A percentile compares a stretch with the other conserved stretches of the same genome.
Evolutionary conservation across 2,888 invertebrate genomes (phyloP).

Genomic region (Metacarcinus magister): DNA sequence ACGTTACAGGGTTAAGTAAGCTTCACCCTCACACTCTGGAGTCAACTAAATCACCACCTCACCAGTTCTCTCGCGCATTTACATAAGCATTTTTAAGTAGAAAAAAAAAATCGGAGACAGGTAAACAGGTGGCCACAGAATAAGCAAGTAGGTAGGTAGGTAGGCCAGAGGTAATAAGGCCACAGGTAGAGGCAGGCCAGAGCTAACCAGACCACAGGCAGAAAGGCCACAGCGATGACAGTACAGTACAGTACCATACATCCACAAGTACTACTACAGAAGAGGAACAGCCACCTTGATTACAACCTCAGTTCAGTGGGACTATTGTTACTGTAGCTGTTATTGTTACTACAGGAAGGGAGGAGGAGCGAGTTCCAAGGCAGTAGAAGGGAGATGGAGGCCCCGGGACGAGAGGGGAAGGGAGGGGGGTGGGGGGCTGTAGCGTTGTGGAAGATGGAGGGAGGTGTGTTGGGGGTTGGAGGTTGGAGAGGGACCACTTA

Average conservation of each 20-base stretch:
- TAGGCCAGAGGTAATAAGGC: slow-evolving; percentile 33
- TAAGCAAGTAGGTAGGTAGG: neutral
- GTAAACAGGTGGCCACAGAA: neutral
- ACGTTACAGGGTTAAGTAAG: neutral
- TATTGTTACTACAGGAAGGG: slow-evolving; percentile 35
- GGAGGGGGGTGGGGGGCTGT: neutral
- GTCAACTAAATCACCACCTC: neutral
- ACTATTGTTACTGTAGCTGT: slow-evolving; percentile 17
- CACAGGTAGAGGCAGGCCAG: slow-evolving; percentile 35
- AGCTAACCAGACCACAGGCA: slow-evolving; percentile 33
- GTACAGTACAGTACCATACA: neutral
- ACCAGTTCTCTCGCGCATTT: neutral
- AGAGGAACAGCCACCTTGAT: neutral
- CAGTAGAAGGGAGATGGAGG: slow-evolving; percentile 20
- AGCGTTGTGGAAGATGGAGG: slow-evolving; percentile 49
- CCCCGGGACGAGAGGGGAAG: slow-evolving; percentile 47
- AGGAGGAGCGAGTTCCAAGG: slow-evolving; percentile 4
- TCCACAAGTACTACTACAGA: neutral
- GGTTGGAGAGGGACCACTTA: slow-evolving; percentile 55
- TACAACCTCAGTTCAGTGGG: neutral
- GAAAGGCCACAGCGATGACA: neutral
- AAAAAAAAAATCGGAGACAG: neutral
- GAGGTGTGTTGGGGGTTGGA: neutral
- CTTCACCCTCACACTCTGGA: neutral
- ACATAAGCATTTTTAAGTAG: neutral